Evolutionary conservation across 2,888 invertebrate species (phyloP).

Genomic region (Eristalis intricaria): DNA sequence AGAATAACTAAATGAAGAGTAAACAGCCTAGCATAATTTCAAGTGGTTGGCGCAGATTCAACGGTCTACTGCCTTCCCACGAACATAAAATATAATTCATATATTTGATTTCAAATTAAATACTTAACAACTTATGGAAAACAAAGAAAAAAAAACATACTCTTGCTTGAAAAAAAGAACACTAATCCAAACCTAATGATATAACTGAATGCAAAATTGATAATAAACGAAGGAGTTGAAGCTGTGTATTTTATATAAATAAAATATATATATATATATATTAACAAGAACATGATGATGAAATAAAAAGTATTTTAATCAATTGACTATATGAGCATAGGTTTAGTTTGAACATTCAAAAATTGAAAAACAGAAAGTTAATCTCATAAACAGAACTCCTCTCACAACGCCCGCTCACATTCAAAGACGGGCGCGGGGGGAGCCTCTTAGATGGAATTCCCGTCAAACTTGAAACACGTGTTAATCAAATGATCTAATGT

Average conservation of each 20-base stretch:
- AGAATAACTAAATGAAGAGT: constrained; percentile 53
- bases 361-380: no score
- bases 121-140: background rate
- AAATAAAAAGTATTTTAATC: background rate
- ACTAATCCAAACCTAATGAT: background rate
- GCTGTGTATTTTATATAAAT: constrained; percentile 34
- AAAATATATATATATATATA: background rate
- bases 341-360: background rate
- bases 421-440: background rate
- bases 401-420: background rate
- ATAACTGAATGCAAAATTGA: constrained; percentile 23
- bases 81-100: background rate
- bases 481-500: background rate
- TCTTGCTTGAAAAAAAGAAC: background rate
- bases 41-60: constrained; percentile 10
- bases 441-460: background rate
- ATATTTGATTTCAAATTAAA: background rate
- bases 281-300: background rate
- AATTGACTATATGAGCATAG: background rate
- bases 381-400: background rate
- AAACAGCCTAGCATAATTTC: constrained; percentile 57
- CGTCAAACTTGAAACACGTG: background rate
- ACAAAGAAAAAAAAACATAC: background rate
- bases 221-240: constrained; percentile 10
- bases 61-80: constrained; percentile 28